These are phyloP conservation scores for Nibea coibor DNA, from an alignment of 2,113 vertebrate species.

Conservation along the genomic window DNA sequence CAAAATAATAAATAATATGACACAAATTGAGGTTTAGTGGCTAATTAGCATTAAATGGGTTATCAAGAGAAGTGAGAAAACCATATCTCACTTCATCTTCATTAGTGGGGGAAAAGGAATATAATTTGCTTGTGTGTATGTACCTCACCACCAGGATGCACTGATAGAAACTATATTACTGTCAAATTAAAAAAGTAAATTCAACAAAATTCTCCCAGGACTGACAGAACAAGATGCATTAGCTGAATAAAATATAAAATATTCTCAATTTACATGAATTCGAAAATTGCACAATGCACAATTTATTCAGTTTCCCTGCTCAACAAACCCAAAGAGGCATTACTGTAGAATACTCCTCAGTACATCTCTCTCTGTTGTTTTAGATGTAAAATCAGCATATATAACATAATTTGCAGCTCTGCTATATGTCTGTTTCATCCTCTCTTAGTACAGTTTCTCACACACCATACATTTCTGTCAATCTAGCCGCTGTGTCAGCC, in stretches of 20 bases:
- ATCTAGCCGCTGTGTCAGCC: too few species aligned
- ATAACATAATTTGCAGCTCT: too few species aligned
- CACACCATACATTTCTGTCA: too few species aligned
- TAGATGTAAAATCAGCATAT: neutral
- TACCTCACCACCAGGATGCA: conserved; percentile 13
- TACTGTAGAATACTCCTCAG: neutral
- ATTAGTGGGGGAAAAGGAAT: conserved; percentile 76
- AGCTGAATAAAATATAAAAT: neutral
- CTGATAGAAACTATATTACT: conserved; percentile 24
- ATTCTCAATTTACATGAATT: neutral
- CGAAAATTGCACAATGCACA: too few species aligned
- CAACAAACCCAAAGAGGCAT: neutral
- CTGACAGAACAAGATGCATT: neutral
- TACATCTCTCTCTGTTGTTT: neutral
- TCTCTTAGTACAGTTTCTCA: too few species aligned
- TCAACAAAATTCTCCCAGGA: neutral
- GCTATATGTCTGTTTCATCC: too few species aligned
- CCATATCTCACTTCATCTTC: conserved; percentile 85
- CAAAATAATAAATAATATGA: conserved; percentile 77
- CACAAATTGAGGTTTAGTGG: conserved; percentile 81
- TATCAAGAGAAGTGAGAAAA: conserved; percentile 79
- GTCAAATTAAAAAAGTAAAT: neutral
- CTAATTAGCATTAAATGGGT: conserved; percentile 84
- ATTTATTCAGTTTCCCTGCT: neutral
- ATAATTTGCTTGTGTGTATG: conserved; percentile 63